phyloP scores from a whole-genome alignment of 2,797 vertebrate species.

The Sebastes cheni region DNA sequence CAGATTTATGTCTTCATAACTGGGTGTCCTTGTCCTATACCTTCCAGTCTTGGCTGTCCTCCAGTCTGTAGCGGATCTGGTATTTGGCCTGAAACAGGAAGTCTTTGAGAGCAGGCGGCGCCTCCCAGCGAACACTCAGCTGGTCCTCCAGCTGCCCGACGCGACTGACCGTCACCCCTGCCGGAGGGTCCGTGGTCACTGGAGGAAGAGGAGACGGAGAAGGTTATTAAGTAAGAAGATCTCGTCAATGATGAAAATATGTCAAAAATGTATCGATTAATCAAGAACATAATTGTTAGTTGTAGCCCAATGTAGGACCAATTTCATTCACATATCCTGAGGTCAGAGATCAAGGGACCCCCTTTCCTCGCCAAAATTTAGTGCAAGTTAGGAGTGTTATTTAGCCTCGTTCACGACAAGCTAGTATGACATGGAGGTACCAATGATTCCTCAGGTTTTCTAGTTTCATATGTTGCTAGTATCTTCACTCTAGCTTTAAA shows the following conservation, averaged over 20 bases:
- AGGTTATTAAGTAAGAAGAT: not conserved
- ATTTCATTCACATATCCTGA: too few species aligned
- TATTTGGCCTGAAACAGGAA: conserved; percentile 98
- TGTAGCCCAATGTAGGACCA: not conserved
- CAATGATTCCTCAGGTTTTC: too few species aligned
- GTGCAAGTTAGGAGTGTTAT: too few species aligned
- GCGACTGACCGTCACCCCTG: conserved; percentile 89
- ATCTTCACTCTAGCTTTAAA: too few species aligned
- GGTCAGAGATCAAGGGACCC: too few species aligned
- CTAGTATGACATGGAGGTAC: too few species aligned
- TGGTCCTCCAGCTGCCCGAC: conserved; percentile 95
- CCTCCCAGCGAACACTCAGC: conserved; percentile 94
- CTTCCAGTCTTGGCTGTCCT: conserved; percentile 97
- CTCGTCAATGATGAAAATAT: not conserved
- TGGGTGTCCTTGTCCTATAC: conserved; percentile 69
- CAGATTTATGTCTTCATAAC: conserved; percentile 16
- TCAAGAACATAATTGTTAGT: not conserved
- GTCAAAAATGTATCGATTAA: not conserved
- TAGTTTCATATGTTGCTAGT: too few species aligned
- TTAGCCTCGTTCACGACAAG: too few species aligned
- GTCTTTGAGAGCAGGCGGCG: conserved; percentile 93
- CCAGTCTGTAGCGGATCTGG: conserved; percentile 97
- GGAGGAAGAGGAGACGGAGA: not conserved
- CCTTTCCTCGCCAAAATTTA: too few species aligned
- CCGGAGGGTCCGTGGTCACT: conserved; percentile 96